phyloP scores from a whole-genome alignment of 2,797 vertebrate species.

The Bovichtus variegatus region DNA sequence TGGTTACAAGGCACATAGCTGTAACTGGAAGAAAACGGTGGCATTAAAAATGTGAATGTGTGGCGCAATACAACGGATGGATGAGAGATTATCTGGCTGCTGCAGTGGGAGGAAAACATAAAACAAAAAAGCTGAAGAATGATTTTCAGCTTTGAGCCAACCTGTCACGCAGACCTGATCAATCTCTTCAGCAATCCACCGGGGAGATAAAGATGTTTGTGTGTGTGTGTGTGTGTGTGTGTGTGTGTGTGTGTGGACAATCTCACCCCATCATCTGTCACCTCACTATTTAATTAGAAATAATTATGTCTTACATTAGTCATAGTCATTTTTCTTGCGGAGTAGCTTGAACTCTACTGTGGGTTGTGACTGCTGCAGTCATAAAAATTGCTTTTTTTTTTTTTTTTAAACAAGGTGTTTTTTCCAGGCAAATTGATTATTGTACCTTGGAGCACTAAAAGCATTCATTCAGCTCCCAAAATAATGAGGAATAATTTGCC shows the following conservation, averaged over 20 bases:
- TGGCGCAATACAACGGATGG: neutral
- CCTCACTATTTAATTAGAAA: constrained; percentile 53
- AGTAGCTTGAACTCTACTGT: constrained; percentile 20
- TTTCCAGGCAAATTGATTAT: constrained; percentile 57
- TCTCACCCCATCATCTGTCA: constrained; percentile 23
- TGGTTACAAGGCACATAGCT: constrained; percentile 25
- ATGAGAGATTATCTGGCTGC: constrained; percentile 27
- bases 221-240: constrained; percentile 10
- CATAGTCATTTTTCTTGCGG: constrained; percentile 14
- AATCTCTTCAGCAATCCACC: constrained; percentile 31
- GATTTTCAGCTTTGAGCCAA: constrained; percentile 35
- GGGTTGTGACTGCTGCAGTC: constrained; percentile 31
- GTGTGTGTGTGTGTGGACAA: neutral
- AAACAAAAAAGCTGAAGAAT: constrained; percentile 26
- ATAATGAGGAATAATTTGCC: constrained; percentile 71
- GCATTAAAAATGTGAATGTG: constrained; percentile 9
- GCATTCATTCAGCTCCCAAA: constrained; percentile 52
- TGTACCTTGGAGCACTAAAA: constrained; percentile 69
- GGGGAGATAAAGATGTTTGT: constrained; percentile 24
- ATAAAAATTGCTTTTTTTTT: constrained; percentile 24
- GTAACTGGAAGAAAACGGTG: neutral
- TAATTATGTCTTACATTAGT: constrained; percentile 50
- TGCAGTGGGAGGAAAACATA: constrained; percentile 22
- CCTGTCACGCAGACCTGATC: constrained; percentile 47
- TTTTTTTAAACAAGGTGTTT: constrained; percentile 17